phyloP scores from a whole-genome alignment of 2,888 invertebrate species.

The Diarsia rubi region DNA sequence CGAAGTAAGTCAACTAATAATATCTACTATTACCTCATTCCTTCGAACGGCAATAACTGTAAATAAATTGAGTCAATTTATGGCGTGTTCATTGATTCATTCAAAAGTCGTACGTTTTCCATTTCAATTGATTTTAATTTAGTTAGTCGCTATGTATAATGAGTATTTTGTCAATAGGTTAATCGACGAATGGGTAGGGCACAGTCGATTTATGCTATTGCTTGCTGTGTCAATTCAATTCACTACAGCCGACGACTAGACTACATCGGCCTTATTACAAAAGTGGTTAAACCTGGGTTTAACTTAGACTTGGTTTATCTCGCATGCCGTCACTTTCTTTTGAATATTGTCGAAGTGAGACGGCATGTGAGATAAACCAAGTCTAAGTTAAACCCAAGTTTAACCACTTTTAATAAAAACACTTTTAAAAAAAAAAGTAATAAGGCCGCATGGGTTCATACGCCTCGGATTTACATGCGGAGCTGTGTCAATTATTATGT shows the following conservation, averaged over 20 bases:
- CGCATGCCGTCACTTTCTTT: too few relatives aligned
- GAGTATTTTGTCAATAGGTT: constrained; percentile 55
- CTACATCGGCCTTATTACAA: too few relatives aligned
- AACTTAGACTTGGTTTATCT: too few relatives aligned
- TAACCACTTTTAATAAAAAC: too few relatives aligned
- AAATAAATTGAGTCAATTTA: constrained; percentile 48
- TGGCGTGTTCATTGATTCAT: constrained; percentile 30
- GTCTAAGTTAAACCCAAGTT: too few relatives aligned
- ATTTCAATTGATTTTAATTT: constrained; percentile 59
- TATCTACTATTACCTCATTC: constrained; percentile 30
- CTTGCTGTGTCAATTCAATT: constrained; percentile 10
- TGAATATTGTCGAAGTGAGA: too few relatives aligned
- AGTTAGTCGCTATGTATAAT: constrained; percentile 49
- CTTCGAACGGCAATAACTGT: constrained; percentile 4
- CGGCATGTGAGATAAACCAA: too few relatives aligned
- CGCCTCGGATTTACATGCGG: too few relatives aligned
- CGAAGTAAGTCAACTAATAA: constrained; percentile 33
- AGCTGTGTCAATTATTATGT: too few relatives aligned
- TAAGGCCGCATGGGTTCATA: too few relatives aligned
- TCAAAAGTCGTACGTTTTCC: constrained; percentile 25
- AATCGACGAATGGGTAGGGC: constrained; percentile 20
- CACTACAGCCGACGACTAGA: background rate
- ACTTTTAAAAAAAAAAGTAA: too few relatives aligned
- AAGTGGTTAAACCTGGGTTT: too few relatives aligned
- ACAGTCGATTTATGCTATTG: constrained; percentile 21